A percentile compares a stretch with the other conserved stretches of the same genome.
These are phyloP conservation scores for Drymonia ruficornis DNA, from an alignment of 2,888 invertebrate genomes.

Conservation along the genomic window DNA sequence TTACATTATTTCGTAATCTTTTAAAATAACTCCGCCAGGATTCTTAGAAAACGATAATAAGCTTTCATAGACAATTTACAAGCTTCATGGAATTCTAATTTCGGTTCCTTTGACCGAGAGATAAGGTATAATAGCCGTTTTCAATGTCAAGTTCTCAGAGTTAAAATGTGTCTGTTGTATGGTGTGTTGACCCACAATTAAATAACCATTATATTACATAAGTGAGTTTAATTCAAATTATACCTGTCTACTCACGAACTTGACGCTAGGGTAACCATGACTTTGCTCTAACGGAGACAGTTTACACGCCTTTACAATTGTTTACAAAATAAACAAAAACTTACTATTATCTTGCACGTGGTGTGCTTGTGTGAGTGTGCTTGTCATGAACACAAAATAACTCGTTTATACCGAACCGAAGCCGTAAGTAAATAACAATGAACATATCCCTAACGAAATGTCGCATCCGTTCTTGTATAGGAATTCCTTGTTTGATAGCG, in stretches of 20 bases:
- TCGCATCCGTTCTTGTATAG: constrained; percentile 40
- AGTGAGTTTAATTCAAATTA: constrained; percentile 52
- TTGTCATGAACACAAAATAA: background rate
- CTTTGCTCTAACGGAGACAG: constrained; percentile 8
- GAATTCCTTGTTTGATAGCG: constrained; percentile 57
- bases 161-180: constrained; percentile 30
- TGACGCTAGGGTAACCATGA: constrained; percentile 31
- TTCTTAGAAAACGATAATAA: constrained; percentile 2
- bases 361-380: background rate
- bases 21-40: background rate
- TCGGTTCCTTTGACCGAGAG: background rate
- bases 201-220: constrained; percentile 61
- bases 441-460: constrained; percentile 18
- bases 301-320: background rate
- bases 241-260: constrained; percentile 39
- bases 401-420: constrained; percentile 1
- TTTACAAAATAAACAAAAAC: background rate
- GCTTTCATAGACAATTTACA: background rate
- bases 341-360: background rate
- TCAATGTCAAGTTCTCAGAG: constrained; percentile 7
- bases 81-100: background rate
- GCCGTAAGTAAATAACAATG: constrained; percentile 20
- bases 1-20: background rate
- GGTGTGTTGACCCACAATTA: constrained; percentile 71
- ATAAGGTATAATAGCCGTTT: background rate